Evolutionary conservation across 2,113 vertebrate genomes (phyloP), one percentile per base, ranked within the genome.

Genomic region (Pangasianodon hypophthalmus): DNA sequence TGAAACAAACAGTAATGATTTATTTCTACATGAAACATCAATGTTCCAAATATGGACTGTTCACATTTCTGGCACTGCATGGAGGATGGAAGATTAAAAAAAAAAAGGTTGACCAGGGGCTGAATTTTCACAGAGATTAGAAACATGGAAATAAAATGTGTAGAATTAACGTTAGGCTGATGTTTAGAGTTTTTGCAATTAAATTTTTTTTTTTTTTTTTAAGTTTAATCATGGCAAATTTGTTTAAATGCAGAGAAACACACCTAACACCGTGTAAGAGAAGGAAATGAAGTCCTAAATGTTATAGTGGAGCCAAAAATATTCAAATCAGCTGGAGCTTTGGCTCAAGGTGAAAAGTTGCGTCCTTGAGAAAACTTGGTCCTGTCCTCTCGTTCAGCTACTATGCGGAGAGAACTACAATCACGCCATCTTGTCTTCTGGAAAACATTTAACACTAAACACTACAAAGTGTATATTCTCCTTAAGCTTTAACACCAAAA

Each of bases 401-500:
- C 26, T 21, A 62, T 21, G 18, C 14, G 46, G 67, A 48, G 52
- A 86, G 73, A 81, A 83, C 83, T 73, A 50, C 37, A 46, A 56
- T 62, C 83, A 44, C 58, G 21, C 56, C 90, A 60, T 58, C 64
- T 82, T 9, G 67, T 88, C 83, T 54, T 82, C 87, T 77, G 41
- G 77, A 56, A 86, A 90, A 88, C 84, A 88, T 41, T 81, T 2
- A 90, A 90, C 77, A 84, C 89, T 87, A 86, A 91, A 67, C 67
- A 86, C 56, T 85, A 91, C 62, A 26, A 44, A 85, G 75, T 85
- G 84, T 86, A 86, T 77, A 86, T 52, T 88, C 79, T 87, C 52
- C 75, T 83, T 89, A 87, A 69, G 80, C 81, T 88, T 86, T 62
- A 89, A 52, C 87, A 91, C 88, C 85, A 81, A 88, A 85, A 89